A percentile compares a stretch with the other conserved stretches of the same genome.
These are phyloP conservation scores for Crotophaga sulcirostris DNA, from an alignment of 2,113 vertebrate genomes.

Conservation along the genomic window DNA sequence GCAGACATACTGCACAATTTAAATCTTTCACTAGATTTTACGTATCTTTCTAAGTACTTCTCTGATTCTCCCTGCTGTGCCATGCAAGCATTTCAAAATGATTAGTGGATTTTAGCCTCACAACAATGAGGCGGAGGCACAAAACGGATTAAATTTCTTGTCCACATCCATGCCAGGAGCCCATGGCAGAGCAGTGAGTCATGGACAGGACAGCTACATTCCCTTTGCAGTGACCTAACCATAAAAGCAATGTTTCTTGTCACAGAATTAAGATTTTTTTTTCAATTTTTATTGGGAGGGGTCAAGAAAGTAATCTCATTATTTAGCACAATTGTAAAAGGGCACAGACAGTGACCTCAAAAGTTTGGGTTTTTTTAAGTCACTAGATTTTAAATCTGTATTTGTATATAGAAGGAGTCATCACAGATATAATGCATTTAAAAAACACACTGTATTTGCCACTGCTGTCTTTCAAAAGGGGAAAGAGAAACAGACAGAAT, in stretches of 20 bases:
- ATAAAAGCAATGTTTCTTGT: conserved; percentile 32
- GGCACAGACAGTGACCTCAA: not conserved
- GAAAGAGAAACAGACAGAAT: conserved; percentile 54
- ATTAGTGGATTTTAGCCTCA: conserved; percentile 37
- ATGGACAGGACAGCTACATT: not conserved
- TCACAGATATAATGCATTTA: conserved; percentile 36
- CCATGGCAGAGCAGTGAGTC: conserved; percentile 18
- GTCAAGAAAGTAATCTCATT: conserved; percentile 38
- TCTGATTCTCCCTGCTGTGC: not conserved
- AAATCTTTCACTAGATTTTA: not conserved
- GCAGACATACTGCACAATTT: not conserved
- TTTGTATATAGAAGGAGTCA: conserved; percentile 51
- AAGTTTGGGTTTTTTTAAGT: not conserved
- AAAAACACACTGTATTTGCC: conserved; percentile 63
- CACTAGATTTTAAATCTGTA: conserved; percentile 26
- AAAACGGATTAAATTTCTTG: not conserved
- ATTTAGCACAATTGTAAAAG: conserved; percentile 25
- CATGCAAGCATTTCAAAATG: not conserved
- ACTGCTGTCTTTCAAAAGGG: conserved; percentile 59
- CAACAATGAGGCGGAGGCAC: conserved; percentile 1
- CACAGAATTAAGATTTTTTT: not conserved
- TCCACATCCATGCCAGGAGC: not conserved
- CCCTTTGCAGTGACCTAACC: not conserved
- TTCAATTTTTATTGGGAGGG: not conserved
- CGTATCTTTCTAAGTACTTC: not conserved